Evolutionary conservation across 2,113 vertebrate genomes (phyloP).

Genomic region (Puntigrus tetrazona): DNA sequence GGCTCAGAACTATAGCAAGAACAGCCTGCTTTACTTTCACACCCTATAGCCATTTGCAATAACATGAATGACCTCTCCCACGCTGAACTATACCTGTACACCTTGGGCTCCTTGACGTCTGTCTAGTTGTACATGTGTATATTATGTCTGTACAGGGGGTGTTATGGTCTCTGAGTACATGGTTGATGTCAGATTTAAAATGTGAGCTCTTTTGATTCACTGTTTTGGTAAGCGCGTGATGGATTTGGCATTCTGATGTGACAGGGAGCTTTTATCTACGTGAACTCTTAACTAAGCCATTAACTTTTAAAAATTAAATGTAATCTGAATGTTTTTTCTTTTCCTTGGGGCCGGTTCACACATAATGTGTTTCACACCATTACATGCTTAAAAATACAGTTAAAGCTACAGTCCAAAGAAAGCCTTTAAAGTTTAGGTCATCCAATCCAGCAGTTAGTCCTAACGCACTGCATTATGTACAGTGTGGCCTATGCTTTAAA

Average conservation of each 20-base stretch:
- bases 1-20: conserved; percentile 2
- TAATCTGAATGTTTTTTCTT: conserved; percentile 3
- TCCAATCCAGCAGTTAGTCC: neutral
- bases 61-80: conserved; percentile 13
- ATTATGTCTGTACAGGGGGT: conserved; percentile 24
- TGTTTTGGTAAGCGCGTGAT: conserved; percentile 59
- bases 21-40: conserved; percentile 19
- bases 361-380: neutral
- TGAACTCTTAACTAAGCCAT: conserved; percentile 1
- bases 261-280: conserved; percentile 44
- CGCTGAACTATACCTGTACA: neutral
- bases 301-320: neutral
- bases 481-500: neutral
- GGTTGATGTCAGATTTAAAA: conserved; percentile 28
- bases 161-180: conserved; percentile 4
- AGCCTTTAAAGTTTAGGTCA: neutral
- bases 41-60: conserved; percentile 11
- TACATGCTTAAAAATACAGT: neutral
- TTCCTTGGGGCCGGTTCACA: neutral
- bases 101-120: conserved; percentile 16
- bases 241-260: conserved; percentile 58
- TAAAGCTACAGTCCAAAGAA: neutral
- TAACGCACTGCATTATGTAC: neutral
- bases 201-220: conserved; percentile 44
- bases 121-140: conserved; percentile 24